Base-by-base conservation (phyloP, 2,888 invertebrate species). In the Lamproptera curius region DNA sequence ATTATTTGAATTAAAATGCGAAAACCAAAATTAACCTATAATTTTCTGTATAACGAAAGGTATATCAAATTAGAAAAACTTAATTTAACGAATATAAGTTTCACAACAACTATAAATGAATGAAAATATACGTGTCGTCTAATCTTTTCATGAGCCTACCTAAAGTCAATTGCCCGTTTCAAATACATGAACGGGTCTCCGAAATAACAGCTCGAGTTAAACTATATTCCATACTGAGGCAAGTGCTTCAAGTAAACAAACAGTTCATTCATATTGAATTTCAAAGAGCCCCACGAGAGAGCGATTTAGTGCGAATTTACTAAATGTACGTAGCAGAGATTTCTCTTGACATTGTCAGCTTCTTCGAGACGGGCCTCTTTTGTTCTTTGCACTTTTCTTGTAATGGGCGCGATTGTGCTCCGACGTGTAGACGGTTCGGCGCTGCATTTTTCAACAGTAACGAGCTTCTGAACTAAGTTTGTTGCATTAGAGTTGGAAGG, bases 361-460 rank as follows among this genome's bases (percentile, higher is more conserved):
- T 42, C 20, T 47, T 47, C 42, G 47, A 47, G 37, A 36, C 31
- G 28, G 16, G 17, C 9, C n/a, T 28, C 37, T 37, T 47, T 37
- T 36, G 36, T 47, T 42, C 42, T 41, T 37, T 41, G 42, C 41
- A 36, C 41, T 35, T 46, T n/a, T 46, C 36, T 47, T 47, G 28
- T 47, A 42, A 47, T 42, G 37, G 28, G 31, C 42, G 4, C 31
- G 31, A 17, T 41, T 37, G 42, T 37, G 41, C 41, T 3, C 6
- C 17, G 36, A 36, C 35, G 33, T 41, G 31, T 33, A 31, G 28
- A 15, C 11, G 36, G 23, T 35, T n/a, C 31, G 13, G 23, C 16
- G 36, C 20, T 47, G 42, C 37, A 47, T 42, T 46, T 46, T 46
- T 42, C 39, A 46, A 36, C 28, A 41, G 41, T 42, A 42, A 47